Evolutionary conservation across 1,140 invertebrate genomes (phyloP).

Genomic region (Drosophila littoralis): DNA sequence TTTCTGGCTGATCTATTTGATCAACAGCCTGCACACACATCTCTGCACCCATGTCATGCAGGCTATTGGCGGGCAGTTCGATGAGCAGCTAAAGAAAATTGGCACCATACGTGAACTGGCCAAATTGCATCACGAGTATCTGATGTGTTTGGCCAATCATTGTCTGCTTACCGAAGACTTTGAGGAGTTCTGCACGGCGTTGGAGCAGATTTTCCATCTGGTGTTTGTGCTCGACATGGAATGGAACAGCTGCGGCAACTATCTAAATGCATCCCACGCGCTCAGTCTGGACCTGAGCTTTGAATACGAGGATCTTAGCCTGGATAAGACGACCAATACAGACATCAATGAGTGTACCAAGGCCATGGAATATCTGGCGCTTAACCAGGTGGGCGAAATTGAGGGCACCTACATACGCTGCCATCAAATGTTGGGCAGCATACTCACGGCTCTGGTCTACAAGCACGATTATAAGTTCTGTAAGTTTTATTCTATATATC

Average conservation of each 20-base stretch:
- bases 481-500: conserved; percentile 44
- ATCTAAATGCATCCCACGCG: conserved; percentile 56
- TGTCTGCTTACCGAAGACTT: conserved; percentile 63
- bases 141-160: conserved; percentile 47
- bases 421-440: conserved; percentile 66
- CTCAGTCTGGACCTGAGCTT: conserved; percentile 36
- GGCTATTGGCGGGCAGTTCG: conserved; percentile 56
- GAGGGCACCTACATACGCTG: conserved; percentile 77
- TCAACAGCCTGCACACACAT: conserved; percentile 71
- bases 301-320: conserved; percentile 6
- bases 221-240: conserved; percentile 64
- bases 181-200: conserved; percentile 40
- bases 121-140: conserved; percentile 59
- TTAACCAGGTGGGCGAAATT: conserved; percentile 67
- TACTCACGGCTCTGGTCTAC: conserved; percentile 60
- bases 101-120: conserved; percentile 58
- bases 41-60: conserved; percentile 68
- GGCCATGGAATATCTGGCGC: conserved; percentile 45
- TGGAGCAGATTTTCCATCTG: conserved; percentile 72
- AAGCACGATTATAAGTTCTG: conserved; percentile 62
- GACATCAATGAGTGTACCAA: neutral
- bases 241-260: conserved; percentile 50
- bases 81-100: conserved; percentile 46
- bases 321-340: neutral
- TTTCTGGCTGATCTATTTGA: conserved; percentile 76